A percentile compares a stretch with the other conserved stretches of the same genome.
Conservation (phyloP, 2,113 vertebrate genomes). For the Corythaixoides concolor region DNA sequence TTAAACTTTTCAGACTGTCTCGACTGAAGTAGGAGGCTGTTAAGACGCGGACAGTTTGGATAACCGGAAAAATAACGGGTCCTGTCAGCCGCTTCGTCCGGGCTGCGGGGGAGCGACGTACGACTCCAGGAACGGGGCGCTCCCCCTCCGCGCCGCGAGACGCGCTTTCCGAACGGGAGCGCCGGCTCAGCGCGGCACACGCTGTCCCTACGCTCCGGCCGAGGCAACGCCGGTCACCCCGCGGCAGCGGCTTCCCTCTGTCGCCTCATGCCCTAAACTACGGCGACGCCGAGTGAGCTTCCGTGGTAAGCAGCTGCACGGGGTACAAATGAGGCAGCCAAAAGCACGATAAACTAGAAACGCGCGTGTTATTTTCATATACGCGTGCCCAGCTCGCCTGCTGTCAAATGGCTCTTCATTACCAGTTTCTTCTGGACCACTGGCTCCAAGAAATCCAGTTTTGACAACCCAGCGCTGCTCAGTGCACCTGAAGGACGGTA, state of each 20-base stretch:
- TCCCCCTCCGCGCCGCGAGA: not conserved
- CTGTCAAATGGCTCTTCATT: slow-evolving; percentile 67
- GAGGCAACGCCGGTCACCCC: rapidly evolving
- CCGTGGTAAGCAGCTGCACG: not conserved
- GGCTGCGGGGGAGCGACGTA: not conserved
- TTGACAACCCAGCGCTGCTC: slow-evolving; percentile 8
- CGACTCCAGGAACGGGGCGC: rapidly evolving
- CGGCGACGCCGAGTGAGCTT: not conserved
- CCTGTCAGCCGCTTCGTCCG: slow-evolving; percentile 10
- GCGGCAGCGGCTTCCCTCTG: not conserved
- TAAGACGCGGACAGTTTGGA: slow-evolving; percentile 55
- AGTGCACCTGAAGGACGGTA: slow-evolving; percentile 49
- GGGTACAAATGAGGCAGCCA: not conserved
- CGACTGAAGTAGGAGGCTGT: slow-evolving; percentile 65
- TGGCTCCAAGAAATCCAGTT: slow-evolving; percentile 68
- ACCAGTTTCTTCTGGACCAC: slow-evolving; percentile 75
- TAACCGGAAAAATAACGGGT: slow-evolving; percentile 27
- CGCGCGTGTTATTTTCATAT: slow-evolving; percentile 49
- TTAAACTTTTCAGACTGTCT: slow-evolving; percentile 79
- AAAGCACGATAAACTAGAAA: slow-evolving; percentile 26
- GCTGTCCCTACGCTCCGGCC: rapidly evolving
- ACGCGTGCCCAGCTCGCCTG: slow-evolving; percentile 59
- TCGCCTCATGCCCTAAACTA: not conserved
- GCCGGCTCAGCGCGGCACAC: rapidly evolving
- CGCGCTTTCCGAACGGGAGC: rapidly evolving